Base-by-base conservation (phyloP, 1,140 invertebrate genomes). In the Drosophila yakuba region DNA sequence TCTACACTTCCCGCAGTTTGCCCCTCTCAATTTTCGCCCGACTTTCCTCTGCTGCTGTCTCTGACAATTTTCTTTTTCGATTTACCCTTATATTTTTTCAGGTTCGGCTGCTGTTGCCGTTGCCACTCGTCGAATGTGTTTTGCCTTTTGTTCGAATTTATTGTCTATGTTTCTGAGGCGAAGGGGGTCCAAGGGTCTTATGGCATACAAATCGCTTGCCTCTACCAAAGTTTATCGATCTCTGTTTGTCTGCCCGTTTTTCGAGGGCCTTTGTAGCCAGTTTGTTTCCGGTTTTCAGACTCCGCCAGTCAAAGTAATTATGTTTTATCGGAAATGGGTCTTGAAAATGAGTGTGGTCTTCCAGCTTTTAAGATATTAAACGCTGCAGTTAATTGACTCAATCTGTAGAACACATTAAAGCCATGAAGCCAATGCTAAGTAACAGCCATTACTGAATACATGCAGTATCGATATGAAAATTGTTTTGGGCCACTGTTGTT, bases 61-160 rank as follows among this genome's bases (percentile, higher is more conserved):
- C 59, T 72, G 64, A 56, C 51, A 63, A 62, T 52, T 63, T 56
- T 63, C 38, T 23, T 63, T 72, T 51, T 47, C 58, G 58, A 38
- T 55, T 55, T 54, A 55, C 69, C 57, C 51, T 64, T 57, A 32
- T 12, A 50, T 48, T 58, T 55, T 36, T 63, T 62, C 36, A 50
- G 51, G 51, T 74, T 74, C 23, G 72, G 74, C 62, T 75, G 54
- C 52, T 83, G 64, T 74, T 79, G 71, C 74, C 80, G 64, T 74
- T 79, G 71, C 74, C 80, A 79, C 80, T 83, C 75, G 78, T 75
- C 71, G 75, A 83, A 67, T 82, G 80, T 80, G 81, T 78, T 72
- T 85, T 84, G 80, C 76, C 80, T 66, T 82, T 84, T 83, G 71
- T 84, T 66, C 75, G 62, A 83, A 83, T 83, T 83, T 83, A 83